Conservation (phyloP, 2,888 invertebrate species). For the Mesodorylaimus sp. region DNA sequence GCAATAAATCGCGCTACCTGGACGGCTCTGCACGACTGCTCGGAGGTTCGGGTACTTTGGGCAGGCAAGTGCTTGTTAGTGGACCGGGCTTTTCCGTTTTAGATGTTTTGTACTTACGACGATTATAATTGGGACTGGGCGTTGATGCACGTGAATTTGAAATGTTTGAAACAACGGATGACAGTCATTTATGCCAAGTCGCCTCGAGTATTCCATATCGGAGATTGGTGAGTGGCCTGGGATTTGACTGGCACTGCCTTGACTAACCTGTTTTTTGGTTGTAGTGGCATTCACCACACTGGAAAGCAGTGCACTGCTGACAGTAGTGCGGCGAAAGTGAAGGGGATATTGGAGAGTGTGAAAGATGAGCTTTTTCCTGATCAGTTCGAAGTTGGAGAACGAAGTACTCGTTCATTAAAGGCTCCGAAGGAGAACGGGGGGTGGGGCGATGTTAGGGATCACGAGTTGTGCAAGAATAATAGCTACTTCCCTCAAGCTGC, state of each 20-base stretch:
- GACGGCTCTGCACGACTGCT: conserved; percentile 58
- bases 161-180: conserved; percentile 33
- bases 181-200: conserved; percentile 74
- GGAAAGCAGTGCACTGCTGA: conserved; percentile 46
- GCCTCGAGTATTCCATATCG: conserved; percentile 90
- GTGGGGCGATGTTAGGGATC: conserved; percentile 84
- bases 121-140: conserved; percentile 99
- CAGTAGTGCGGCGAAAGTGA: conserved; percentile 24
- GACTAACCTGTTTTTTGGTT: conserved; percentile 19
- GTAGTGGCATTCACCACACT: conserved; percentile 79
- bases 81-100: conserved; percentile 11
- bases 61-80: neutral
- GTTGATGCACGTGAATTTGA: conserved; percentile 35
- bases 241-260: neutral
- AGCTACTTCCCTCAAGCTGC: too few species aligned
- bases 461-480: conserved; percentile 46
- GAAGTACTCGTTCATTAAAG: conserved; percentile 22
- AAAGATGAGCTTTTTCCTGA: conserved; percentile 15
- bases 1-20: conserved; percentile 74
- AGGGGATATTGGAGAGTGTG: conserved; percentile 6
- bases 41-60: conserved; percentile 35
- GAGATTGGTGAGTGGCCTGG: conserved; percentile 62
- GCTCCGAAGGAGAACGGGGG: conserved; percentile 56
- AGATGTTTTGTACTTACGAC: conserved; percentile 78
- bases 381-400: conserved; percentile 15